These are phyloP conservation scores for Pseudochromis fuscus DNA, from an alignment of 2,797 vertebrate genomes.

Conservation along the genomic window DNA sequence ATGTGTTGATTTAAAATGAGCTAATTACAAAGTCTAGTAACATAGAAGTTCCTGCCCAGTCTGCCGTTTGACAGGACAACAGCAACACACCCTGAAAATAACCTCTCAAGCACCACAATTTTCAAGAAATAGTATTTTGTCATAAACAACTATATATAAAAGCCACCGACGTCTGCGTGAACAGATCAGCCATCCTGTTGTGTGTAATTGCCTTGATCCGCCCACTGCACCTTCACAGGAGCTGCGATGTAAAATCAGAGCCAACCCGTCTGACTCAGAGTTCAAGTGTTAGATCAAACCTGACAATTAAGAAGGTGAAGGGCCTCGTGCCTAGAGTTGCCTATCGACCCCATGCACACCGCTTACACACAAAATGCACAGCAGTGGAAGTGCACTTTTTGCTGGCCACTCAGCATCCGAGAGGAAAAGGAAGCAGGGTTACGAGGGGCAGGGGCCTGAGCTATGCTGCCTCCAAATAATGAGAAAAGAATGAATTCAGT, in stretches of 20 bases:
- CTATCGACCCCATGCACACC: background rate
- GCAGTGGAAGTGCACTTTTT: constrained; percentile 23
- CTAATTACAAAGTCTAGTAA: constrained; percentile 18
- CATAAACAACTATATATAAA: too few species aligned
- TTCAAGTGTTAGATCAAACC: constrained; percentile 7
- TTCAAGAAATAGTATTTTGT: too few species aligned
- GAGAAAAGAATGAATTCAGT: constrained; percentile 78
- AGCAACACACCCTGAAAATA: too few species aligned
- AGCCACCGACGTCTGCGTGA: background rate
- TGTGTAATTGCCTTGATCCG: background rate
- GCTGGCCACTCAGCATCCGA: constrained; percentile 16
- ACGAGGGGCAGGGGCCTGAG: constrained; percentile 21
- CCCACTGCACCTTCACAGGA: background rate
- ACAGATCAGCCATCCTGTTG: background rate
- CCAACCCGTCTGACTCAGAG: background rate
- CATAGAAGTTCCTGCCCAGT: background rate
- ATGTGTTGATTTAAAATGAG: background rate
- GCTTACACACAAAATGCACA: background rate
- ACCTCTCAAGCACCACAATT: background rate
- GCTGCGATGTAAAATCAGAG: background rate
- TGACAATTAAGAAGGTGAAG: background rate
- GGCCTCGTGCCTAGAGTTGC: background rate
- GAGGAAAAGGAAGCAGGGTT: constrained; percentile 22
- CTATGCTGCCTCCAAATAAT: constrained; percentile 69
- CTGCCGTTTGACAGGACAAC: background rate